Evolutionary conservation across 1,140 invertebrate species (phyloP).

Genomic region (Bacillus rossius): DNA sequence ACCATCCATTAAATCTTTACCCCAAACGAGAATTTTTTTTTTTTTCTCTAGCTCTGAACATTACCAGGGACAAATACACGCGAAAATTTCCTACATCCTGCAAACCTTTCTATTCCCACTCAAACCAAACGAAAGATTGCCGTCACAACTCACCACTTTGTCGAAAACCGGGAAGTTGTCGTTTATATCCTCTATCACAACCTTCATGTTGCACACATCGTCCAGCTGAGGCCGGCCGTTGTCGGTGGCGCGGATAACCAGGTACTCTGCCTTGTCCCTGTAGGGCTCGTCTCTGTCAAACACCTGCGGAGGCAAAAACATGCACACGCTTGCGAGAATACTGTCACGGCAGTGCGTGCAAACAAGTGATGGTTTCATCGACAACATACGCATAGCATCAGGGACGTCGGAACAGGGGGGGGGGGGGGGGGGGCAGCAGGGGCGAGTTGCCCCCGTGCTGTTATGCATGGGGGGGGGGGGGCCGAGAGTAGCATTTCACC

Average conservation of each 20-base stretch:
- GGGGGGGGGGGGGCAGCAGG: too few species aligned
- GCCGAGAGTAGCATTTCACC: too few species aligned
- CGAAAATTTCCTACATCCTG: neutral
- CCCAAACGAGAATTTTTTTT: too few species aligned
- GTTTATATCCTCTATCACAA: conserved; percentile 81
- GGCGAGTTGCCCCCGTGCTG: neutral
- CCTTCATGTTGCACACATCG: conserved; percentile 83
- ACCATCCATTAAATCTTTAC: too few species aligned
- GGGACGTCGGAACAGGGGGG: too few species aligned
- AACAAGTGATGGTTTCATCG: too few species aligned
- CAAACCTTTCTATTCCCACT: neutral
- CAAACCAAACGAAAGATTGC: neutral
- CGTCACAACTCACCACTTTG: conserved; percentile 55
- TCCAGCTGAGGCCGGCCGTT: conserved; percentile 78
- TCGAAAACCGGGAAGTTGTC: conserved; percentile 84
- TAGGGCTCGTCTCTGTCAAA: conserved; percentile 83
- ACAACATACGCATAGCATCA: too few species aligned
- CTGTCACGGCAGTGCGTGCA: neutral
- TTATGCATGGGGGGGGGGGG: too few species aligned
- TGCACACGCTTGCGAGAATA: too few species aligned
- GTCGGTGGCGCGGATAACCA: conserved; percentile 75
- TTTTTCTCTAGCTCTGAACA: too few species aligned
- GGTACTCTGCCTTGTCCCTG: conserved; percentile 74
- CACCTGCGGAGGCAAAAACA: conserved; percentile 39
- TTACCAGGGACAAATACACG: too few species aligned